Evolutionary conservation across 2,888 invertebrate species (phyloP), one percentile per base, ranked within the genome.

Genomic region (Anthophora plumipes): DNA sequence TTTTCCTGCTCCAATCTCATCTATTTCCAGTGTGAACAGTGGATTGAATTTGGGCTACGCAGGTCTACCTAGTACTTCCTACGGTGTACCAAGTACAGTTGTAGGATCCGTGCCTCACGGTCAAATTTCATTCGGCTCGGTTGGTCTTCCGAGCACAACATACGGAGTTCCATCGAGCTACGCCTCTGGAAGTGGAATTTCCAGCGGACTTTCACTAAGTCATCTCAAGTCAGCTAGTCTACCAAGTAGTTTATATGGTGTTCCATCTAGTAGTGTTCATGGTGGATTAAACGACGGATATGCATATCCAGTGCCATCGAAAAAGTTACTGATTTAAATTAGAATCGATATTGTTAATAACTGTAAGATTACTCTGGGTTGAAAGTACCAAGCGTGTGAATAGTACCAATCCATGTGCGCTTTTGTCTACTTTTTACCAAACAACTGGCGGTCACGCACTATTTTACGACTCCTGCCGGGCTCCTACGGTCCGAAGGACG

Each of bases 381-480:
- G 20, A 71, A 55, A 75, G 55, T 63, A 76, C 59, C 60, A 76
- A 59, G 37, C 61, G 55, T 37, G 43, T 52, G 11, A 20, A 68
- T n/a, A n/a, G 31, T 67, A 75, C 54, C 67, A 60, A 68, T 73
- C 60, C 76, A 14, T 66, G 57, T 66, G 61, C 61, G 68, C 71
- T 73, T 64, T 59, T 72, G 20, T 54, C 61, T 57, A 54, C 48
- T 79, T 61, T 64, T 68, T 11, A 64, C 69, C 70, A 50, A 57
- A 69, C 77, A 81, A 80, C 82, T 80, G 68, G 55, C 69, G 83
- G 88, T 83, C 89, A 86, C 82, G 85, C 88, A 81, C 81, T 84
- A 81, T 89, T 89, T 89, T 89, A 89, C 84, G 89, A 88, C 82
- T 86, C 84, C 75, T 69, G 59, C 68, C 69, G 72, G 75, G 80